A percentile compares a stretch with the other conserved stretches of the same genome.
phyloP scores from a whole-genome alignment of 2,888 invertebrate species.

The Eretmocerus hayati region DNA sequence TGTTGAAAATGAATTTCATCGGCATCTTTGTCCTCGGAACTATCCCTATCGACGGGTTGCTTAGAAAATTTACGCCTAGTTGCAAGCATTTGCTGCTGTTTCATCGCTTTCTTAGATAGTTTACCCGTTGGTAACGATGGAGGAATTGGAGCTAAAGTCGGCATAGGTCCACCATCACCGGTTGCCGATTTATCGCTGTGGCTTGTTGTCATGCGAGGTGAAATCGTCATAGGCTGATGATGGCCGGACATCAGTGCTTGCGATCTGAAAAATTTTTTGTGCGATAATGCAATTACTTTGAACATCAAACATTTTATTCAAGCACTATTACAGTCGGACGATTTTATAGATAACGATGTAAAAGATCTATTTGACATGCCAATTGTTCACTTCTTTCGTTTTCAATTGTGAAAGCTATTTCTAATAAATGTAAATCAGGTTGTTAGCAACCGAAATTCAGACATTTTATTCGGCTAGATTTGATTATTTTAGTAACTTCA shows the following conservation, averaged over 20 bases:
- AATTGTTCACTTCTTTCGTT: too few species aligned
- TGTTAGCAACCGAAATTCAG: background rate
- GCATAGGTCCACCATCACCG: slow-evolving; percentile 26
- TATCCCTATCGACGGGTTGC: slow-evolving; percentile 74
- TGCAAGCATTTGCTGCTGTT: slow-evolving; percentile 62
- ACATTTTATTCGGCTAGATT: background rate
- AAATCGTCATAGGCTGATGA: slow-evolving; percentile 40
- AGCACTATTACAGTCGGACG: too few species aligned
- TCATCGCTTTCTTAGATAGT: slow-evolving; percentile 73
- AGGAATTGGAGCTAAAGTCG: slow-evolving; percentile 13
- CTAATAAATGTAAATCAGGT: background rate
- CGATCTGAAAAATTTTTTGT: slow-evolving; percentile 8
- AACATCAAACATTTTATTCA: too few species aligned
- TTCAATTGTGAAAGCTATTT: too few species aligned
- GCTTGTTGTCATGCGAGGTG: slow-evolving; percentile 41
- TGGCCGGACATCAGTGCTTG: slow-evolving; percentile 27
- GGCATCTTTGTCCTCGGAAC: slow-evolving; percentile 69
- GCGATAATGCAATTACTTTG: too few species aligned
- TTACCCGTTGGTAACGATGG: slow-evolving; percentile 26
- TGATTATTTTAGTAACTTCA: too few species aligned
- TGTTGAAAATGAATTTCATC: slow-evolving; percentile 50
- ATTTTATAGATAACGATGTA: too few species aligned
- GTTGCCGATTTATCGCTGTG: slow-evolving; percentile 40
- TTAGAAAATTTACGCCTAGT: slow-evolving; percentile 42
- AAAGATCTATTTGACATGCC: too few species aligned